phyloP scores from a whole-genome alignment of 1,140 invertebrate genomes.

The Drosophila ananassae region DNA sequence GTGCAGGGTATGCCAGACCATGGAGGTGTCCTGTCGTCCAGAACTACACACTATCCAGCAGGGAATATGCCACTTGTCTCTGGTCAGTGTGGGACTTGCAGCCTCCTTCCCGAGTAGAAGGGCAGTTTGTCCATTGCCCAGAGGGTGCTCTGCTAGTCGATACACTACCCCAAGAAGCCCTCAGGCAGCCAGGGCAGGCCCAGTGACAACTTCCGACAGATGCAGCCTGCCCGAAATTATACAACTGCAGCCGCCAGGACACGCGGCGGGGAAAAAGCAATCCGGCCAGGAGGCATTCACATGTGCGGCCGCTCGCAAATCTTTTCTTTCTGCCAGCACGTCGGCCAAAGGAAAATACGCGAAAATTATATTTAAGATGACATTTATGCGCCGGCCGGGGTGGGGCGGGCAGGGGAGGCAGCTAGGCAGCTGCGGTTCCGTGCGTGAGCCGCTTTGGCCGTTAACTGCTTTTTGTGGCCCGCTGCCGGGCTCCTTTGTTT shows the following conservation, averaged over 20 bases:
- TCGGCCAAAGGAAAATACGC: slow-evolving; percentile 63
- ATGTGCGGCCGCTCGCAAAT: slow-evolving; percentile 72
- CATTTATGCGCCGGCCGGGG: slow-evolving; percentile 61
- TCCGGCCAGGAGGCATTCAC: slow-evolving; percentile 26
- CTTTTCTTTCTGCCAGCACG: slow-evolving; percentile 61
- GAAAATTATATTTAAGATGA: slow-evolving; percentile 83
- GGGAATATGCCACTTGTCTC: no score
- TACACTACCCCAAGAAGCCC: neutral
- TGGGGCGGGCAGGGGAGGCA: neutral
- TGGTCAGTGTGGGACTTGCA: no score
- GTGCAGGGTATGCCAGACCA: neutral
- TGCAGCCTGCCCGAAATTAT: slow-evolving; percentile 58
- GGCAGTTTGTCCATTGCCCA: no score
- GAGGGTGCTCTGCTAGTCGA: neutral
- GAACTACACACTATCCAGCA: no score
- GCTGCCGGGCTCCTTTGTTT: slow-evolving; percentile 50
- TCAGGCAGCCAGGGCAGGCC: neutral
- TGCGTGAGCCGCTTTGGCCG: slow-evolving; percentile 32
- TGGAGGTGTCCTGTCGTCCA: no score
- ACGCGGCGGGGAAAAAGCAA: neutral
- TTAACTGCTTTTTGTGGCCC: slow-evolving; percentile 1
- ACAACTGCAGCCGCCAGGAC: slow-evolving; percentile 45
- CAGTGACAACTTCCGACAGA: slow-evolving; percentile 47
- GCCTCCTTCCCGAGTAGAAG: no score
- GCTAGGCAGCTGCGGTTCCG: slow-evolving; percentile 52